phyloP scores from a whole-genome alignment of 2,888 invertebrate genomes.

The Pelosia muscerda region DNA sequence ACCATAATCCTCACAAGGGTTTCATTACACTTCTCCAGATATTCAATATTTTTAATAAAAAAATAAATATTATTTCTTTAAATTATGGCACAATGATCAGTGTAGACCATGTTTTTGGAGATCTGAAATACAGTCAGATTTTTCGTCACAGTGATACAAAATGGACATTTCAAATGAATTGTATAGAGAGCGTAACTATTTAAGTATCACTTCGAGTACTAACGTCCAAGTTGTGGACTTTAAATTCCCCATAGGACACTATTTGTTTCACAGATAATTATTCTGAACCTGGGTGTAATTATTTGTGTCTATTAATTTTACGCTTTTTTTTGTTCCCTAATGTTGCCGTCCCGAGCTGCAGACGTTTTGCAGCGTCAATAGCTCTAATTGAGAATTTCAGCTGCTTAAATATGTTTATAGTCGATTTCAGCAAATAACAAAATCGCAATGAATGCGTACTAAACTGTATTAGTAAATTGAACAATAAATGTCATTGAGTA shows the following conservation, averaged over 20 bases:
- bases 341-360: background rate
- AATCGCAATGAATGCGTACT: background rate
- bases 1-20: no score
- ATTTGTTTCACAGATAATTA: conserved; percentile 4
- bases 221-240: background rate
- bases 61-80: no score
- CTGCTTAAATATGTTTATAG: background rate
- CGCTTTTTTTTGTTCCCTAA: background rate
- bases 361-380: background rate
- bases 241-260: background rate
- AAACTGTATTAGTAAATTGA: background rate
- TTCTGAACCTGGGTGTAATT: background rate
- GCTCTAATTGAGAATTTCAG: background rate
- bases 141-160: no score
- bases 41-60: no score
- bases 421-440: no score
- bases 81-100: no score
- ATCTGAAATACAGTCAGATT: no score
- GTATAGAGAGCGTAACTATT: background rate
- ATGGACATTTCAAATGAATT: no score
- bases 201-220: background rate
- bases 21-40: no score
- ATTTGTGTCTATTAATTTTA: background rate
- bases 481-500: background rate
- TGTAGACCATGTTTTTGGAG: no score